Evolutionary conservation across 2,888 invertebrate genomes (phyloP), one percentile per base, ranked within the genome.

Genomic region (Nezara viridula): DNA sequence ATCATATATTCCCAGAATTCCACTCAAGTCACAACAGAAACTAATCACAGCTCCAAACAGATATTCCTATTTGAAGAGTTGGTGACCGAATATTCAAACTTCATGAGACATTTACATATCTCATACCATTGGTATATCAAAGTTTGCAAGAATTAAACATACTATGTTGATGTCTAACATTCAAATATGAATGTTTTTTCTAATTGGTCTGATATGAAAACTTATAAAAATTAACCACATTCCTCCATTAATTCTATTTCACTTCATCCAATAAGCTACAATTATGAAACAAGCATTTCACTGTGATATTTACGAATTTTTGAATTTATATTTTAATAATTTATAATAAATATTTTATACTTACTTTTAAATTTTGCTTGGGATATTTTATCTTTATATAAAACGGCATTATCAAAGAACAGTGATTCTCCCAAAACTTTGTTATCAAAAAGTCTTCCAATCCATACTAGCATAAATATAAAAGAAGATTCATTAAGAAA

Each of bases 341-440:
- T 37, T 37, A 40, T 37, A 40, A 24, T 77, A 44, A 81, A 81
- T 81, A 44, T n/a, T 6, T 66, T 19, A 66, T 32, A 66, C 66
- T 81, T 81, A 81, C 81, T 81, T 81, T 44, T 81, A 44, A 81
- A 81, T 81, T 81, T 81, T 44, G 44, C 81, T n/a, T 32, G 44
- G 12, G 81, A 44, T 44, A 81, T 44, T 81, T 81, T 81, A 3
- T 81, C 81, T 81, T 81, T 21, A n/a, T 44, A 81, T n/a, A 44
- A 10, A n/a, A n/a, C 1, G 1, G 81, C 81, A 81, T 40, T 81
- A n/a, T 81, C 81, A 81, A 44, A 44, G 44, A 81, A 81, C 24
- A 81, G 44, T 44, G 81, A 81, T 44, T 81, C 81, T 44, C 81
- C 81, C 10, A 81, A 44, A 44, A 81, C 24, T 81, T 81, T 81